Evolutionary conservation across 1,140 invertebrate genomes (phyloP), one percentile per base, ranked within the genome.

Genomic region (Hyposmocoma kahamanoa): DNA sequence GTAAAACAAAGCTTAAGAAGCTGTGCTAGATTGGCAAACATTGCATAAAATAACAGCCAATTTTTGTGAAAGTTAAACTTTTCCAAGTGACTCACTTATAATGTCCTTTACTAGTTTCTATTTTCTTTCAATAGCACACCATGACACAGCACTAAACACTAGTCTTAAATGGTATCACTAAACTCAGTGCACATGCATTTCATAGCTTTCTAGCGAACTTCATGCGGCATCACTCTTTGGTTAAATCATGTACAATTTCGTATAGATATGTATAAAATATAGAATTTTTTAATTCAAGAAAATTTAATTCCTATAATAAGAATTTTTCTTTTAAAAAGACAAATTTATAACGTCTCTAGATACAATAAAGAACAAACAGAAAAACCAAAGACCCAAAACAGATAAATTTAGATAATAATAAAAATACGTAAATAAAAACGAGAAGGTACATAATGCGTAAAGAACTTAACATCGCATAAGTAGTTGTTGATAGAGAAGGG

Each of bases 401-500:
- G n/a, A n/a, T n/a, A 46, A 22, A 28, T 28, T 28, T 28, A 6
- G 5, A 6, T 28, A 6, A 28, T 28, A 6, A 6, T 28, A 28
- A 6, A 77, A 59, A 67, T 47, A 80, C 75, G 76, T 73, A 42
- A 56, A 54, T 65, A 56, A 50, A 61, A 59, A 6, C 6, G 11
- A 6, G 5, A 28, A 58, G 64, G 42, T 57, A 60, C 62, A 67
- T 42, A 45, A 30, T 42, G 52, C 46, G 15, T 13, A 51, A 42
- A 47, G 56, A 47, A n/a, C n/a, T n/a, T n/a, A n/a, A n/a, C n/a
- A n/a, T n/a, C n/a, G n/a, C n/a, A n/a, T n/a, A n/a, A n/a, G n/a
- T 55, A 53, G 53, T 24, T 71, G 69, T 73, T 78, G 71, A 77
- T 71, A 83, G 75, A 83, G 71, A 78, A 83, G 79, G 81, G 81